Conservation (phyloP, 2,888 invertebrate species). For the Lissonota sp. region DNA sequence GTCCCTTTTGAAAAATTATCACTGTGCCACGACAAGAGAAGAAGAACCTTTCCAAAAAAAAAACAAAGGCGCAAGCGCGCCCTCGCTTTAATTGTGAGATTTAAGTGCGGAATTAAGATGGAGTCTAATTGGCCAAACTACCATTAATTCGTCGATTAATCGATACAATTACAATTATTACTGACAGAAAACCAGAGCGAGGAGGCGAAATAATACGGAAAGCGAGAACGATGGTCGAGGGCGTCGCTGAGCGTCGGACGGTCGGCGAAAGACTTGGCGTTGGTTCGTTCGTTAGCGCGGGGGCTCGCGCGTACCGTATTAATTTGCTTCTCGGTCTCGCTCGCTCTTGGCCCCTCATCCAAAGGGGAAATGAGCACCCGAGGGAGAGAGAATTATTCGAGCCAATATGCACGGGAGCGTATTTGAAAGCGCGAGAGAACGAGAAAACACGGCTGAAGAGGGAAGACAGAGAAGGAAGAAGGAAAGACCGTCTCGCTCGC, state of each 20-base stretch:
- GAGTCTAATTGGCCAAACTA: too few species aligned
- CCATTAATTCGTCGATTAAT: too few species aligned
- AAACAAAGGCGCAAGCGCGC: too few species aligned
- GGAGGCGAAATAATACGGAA: slow-evolving; percentile 70
- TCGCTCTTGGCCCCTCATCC: slow-evolving; percentile 50
- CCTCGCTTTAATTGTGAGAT: too few species aligned
- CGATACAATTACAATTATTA: too few species aligned
- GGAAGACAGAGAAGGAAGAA: slow-evolving; percentile 45
- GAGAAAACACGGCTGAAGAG: slow-evolving; percentile 39
- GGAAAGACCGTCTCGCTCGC: slow-evolving; percentile 41
- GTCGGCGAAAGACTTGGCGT: slow-evolving; percentile 82
- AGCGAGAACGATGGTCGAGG: slow-evolving; percentile 57
- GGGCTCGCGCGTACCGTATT: slow-evolving; percentile 82
- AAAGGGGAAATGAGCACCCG: slow-evolving; percentile 62
- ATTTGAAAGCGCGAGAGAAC: slow-evolving; percentile 21
- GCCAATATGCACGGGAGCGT: slow-evolving; percentile 15
- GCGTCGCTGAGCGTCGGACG: slow-evolving; percentile 73
- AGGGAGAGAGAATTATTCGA: slow-evolving; percentile 42
- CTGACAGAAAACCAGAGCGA: slow-evolving; percentile 6
- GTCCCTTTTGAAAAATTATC: too few species aligned
- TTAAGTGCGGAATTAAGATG: too few species aligned
- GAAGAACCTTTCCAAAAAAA: too few species aligned
- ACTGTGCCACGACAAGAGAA: too few species aligned
- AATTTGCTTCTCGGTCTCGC: slow-evolving; percentile 81
- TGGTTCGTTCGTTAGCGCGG: slow-evolving; percentile 82